Evolutionary conservation across 2,888 invertebrate species (phyloP).

Genomic region (Dynastes tityus): DNA sequence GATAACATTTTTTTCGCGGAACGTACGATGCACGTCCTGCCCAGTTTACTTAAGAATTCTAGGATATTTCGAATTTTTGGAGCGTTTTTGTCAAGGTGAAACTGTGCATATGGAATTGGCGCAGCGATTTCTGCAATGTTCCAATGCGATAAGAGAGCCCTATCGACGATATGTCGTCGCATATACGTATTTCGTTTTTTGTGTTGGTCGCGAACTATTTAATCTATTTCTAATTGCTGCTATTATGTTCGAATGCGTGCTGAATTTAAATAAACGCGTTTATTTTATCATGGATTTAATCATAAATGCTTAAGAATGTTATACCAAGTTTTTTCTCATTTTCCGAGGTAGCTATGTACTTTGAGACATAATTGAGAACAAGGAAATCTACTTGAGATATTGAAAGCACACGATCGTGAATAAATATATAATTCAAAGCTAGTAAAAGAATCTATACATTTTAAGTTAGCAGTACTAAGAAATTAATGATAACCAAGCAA

Average conservation of each 20-base stretch:
- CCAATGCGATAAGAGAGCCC: slow-evolving; percentile 12
- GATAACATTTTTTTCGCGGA: slow-evolving; percentile 38
- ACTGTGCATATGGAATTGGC: slow-evolving; percentile 34
- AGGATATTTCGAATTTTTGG: slow-evolving; percentile 37
- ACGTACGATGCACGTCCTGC: slow-evolving; percentile 17
- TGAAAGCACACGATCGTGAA: too few relatives aligned
- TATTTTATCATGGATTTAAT: too few relatives aligned
- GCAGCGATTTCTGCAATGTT: slow-evolving; percentile 32
- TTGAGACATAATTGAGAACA: too few relatives aligned
- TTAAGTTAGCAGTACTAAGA: too few relatives aligned
- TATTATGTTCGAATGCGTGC: background rate
- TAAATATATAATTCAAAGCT: too few relatives aligned
- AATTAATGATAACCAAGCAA: too few relatives aligned
- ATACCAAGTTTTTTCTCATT: too few relatives aligned
- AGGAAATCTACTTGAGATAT: too few relatives aligned
- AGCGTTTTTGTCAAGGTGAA: slow-evolving; percentile 34
- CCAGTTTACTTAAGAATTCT: slow-evolving; percentile 40
- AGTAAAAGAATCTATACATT: too few relatives aligned
- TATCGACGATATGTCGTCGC: slow-evolving; percentile 23
- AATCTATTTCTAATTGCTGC: slow-evolving; percentile 29
- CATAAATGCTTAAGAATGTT: too few relatives aligned
- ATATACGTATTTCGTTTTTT: slow-evolving; percentile 11
- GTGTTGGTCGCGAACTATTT: background rate
- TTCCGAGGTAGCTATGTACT: too few relatives aligned
- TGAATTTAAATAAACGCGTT: too few relatives aligned